Conservation (phyloP, 1,140 invertebrate species). For the Calosoma granatense region DNA sequence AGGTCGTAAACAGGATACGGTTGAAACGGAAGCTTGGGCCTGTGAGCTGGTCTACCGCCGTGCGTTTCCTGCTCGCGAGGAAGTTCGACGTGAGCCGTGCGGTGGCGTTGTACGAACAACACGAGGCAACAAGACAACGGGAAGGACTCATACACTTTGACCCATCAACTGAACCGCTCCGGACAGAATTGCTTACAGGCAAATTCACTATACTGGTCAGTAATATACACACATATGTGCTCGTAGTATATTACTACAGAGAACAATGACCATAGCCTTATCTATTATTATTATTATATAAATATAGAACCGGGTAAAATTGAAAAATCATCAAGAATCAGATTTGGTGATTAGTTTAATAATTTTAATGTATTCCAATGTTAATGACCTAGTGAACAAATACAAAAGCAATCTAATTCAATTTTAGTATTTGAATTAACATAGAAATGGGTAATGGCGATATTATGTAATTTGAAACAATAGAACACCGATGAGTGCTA, state of each 20-base stretch:
- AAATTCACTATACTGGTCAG: conserved; percentile 95
- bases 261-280: too few relatives aligned
- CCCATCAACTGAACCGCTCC: conserved; percentile 67
- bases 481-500: too few relatives aligned
- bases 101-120: conserved; percentile 78
- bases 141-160: conserved; percentile 80
- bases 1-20: conserved; percentile 56
- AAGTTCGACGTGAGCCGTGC: conserved; percentile 90
- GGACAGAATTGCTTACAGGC: conserved; percentile 78
- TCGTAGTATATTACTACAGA: neutral
- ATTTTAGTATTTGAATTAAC: too few relatives aligned
- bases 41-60: conserved; percentile 71
- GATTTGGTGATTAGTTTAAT: too few relatives aligned
- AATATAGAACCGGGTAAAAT: too few relatives aligned
- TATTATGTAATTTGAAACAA: too few relatives aligned
- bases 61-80: conserved; percentile 88
- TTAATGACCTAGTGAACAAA: too few relatives aligned
- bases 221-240: conserved; percentile 15
- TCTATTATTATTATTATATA: too few relatives aligned
- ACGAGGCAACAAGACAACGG: conserved; percentile 74
- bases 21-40: conserved; percentile 44
- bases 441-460: too few relatives aligned
- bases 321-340: too few relatives aligned
- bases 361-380: too few relatives aligned
- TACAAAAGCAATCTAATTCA: too few relatives aligned